Evolutionary conservation across 2,888 invertebrate genomes (phyloP), one percentile per base, ranked within the genome.

Genomic region (Leptopilina syphax): DNA sequence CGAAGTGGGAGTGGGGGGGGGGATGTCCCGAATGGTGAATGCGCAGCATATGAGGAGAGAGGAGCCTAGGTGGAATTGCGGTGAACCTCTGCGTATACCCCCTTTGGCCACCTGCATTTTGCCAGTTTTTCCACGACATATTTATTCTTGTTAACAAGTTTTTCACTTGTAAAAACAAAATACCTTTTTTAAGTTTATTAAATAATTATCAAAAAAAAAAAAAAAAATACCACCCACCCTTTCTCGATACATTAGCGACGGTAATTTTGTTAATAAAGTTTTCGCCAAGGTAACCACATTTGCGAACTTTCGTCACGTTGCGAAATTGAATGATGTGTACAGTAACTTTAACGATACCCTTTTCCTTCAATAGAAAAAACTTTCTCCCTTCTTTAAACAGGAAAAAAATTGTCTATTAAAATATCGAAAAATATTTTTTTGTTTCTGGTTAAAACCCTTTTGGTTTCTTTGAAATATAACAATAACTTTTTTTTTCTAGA

Each of bases 191-290:
- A 34, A 34, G 34, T 80, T 73, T 78, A 68, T 66, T 73, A 63
- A n/a, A 67, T 67, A 13, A 65, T 60, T 44, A 67, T 12, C 73
- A 13, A 34, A 57, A 54, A 34, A n/a, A 4, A 34, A n/a, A 4
- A 9, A 18, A 18, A 18, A 18, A 18, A 5, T 34, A n/a, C n/a
- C 3, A 27, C 4, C 27, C 6, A 10, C 34, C 3, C n/a, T 34
- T 12, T 54, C 34, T 73, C 73, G 73, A 73, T 73, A 73, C 73
- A 73, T 73, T 73, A 57, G 34, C 57, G 73, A 57, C 73, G 24
- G 73, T 90, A 89, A 90, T 88, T 89, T 87, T 85, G 85, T 90
- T 90, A 90, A 82, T 84, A 83, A 86, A 88, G 88, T 90, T 89
- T 87, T 90, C 85, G 85, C 82, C 34, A 34, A 81, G 86, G 86